These are phyloP conservation scores for Muscina levida DNA, from an alignment of 2,888 invertebrate species.

Conservation along the genomic window DNA sequence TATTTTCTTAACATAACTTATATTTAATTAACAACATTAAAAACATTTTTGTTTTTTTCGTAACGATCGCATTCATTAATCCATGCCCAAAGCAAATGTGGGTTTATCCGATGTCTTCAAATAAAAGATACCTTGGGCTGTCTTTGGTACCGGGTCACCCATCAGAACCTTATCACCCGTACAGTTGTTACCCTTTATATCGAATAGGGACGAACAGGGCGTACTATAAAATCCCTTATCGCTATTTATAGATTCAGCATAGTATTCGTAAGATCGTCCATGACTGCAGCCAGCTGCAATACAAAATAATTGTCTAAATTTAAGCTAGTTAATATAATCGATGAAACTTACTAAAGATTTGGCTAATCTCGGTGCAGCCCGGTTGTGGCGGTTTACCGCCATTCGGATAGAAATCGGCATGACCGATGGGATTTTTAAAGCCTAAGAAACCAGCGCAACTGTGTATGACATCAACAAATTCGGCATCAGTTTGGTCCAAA, in stretches of 20 bases:
- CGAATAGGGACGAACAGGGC: slow-evolving; percentile 82
- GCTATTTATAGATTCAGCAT: slow-evolving; percentile 84
- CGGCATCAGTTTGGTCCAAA: slow-evolving; percentile 84
- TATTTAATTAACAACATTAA: slow-evolving; percentile 9
- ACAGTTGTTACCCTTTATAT: slow-evolving; percentile 74
- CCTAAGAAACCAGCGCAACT: slow-evolving; percentile 86
- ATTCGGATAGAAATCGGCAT: slow-evolving; percentile 89
- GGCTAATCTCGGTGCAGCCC: slow-evolving; percentile 82
- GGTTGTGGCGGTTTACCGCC: slow-evolving; percentile 85
- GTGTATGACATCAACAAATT: slow-evolving; percentile 88
- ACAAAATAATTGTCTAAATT: not conserved
- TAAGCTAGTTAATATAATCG: not conserved
- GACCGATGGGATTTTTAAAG: slow-evolving; percentile 82
- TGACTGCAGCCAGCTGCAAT: slow-evolving; percentile 85
- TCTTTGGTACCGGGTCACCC: slow-evolving; percentile 81
- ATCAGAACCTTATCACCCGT: slow-evolving; percentile 80
- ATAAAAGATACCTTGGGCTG: slow-evolving; percentile 83
- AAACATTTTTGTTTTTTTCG: too few relatives aligned
- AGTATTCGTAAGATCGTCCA: slow-evolving; percentile 83
- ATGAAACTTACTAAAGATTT: slow-evolving; percentile 76
- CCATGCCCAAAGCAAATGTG: slow-evolving; percentile 81
- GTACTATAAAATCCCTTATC: slow-evolving; percentile 81
- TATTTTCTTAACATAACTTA: slow-evolving; percentile 4
- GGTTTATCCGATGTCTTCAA: slow-evolving; percentile 82
- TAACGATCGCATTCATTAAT: slow-evolving; percentile 46